These are phyloP conservation scores for Drosophila anomalata DNA, from an alignment of 2,888 invertebrate species.

Conservation along the genomic window DNA sequence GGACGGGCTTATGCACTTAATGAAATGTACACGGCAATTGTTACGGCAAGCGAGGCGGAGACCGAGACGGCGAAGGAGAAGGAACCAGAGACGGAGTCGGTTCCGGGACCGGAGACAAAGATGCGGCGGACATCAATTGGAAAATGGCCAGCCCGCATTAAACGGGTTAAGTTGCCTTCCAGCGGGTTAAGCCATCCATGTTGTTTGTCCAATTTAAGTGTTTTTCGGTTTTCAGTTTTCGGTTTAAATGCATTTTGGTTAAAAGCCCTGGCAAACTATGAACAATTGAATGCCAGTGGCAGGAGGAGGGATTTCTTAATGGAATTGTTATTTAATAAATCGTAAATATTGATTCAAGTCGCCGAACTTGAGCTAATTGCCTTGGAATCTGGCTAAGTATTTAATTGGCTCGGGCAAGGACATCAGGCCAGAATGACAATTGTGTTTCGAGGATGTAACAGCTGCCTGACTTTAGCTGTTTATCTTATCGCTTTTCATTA, in stretches of 20 bases:
- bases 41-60: conserved; percentile 37
- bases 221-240: conserved; percentile 39
- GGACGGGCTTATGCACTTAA: conserved; percentile 79
- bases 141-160: conserved; percentile 55
- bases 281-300: conserved; percentile 28
- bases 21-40: conserved; percentile 80
- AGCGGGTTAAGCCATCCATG: conserved; percentile 29
- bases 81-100: conserved; percentile 7
- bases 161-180: conserved; percentile 40
- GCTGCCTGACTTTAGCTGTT: neutral
- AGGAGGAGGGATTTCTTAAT: conserved; percentile 11
- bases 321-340: conserved; percentile 23
- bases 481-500: conserved; percentile 10
- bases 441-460: neutral
- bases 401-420: neutral
- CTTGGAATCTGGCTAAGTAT: neutral
- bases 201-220: conserved; percentile 49
- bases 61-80: conserved; percentile 18
- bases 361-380: neutral
- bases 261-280: conserved; percentile 27
- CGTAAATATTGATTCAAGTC: conserved; percentile 22
- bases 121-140: conserved; percentile 63
- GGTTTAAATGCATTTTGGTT: conserved; percentile 31
- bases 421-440: neutral
- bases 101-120: conserved; percentile 26